Evolutionary conservation across 2,113 vertebrate species (phyloP).

Genomic region (Hassar affinis): DNA sequence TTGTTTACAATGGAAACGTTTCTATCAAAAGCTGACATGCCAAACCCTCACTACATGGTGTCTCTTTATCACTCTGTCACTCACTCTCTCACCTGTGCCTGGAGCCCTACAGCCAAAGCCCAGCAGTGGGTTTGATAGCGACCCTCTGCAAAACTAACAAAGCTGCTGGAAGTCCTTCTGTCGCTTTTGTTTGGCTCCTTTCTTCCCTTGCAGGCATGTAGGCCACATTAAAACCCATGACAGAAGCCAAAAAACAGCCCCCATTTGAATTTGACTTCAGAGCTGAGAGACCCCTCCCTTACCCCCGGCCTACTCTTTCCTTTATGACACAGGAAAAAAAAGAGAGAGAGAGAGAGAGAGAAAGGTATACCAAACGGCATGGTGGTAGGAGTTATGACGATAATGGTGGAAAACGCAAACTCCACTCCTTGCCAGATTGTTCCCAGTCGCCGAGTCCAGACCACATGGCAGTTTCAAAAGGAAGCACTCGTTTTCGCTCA

Average conservation of each 20-base stretch:
- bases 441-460: constrained; percentile 61
- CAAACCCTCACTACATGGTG: neutral
- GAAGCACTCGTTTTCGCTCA: constrained; percentile 30
- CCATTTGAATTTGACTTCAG: constrained; percentile 69
- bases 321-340: constrained; percentile 44
- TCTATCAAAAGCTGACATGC: neutral
- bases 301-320: constrained; percentile 37
- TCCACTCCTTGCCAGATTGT: constrained; percentile 44
- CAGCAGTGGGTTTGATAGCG: constrained; percentile 59
- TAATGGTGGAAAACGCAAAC: constrained; percentile 8
- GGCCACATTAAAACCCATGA: constrained; percentile 57
- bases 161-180: constrained; percentile 61
- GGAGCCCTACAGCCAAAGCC: constrained; percentile 23
- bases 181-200: constrained; percentile 55
- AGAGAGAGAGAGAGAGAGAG: constrained; percentile 38
- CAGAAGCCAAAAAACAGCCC: constrained; percentile 65
- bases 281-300: constrained; percentile 49
- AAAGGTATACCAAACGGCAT: constrained; percentile 20
- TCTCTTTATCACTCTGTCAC: constrained; percentile 9
- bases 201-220: constrained; percentile 66
- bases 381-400: constrained; percentile 24
- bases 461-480: constrained; percentile 68
- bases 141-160: constrained; percentile 70
- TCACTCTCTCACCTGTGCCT: constrained; percentile 17
- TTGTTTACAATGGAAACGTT: neutral